Percentiles rank a stretch among this genome's conserved stretches.
Conservation (phyloP, 2,888 invertebrate species). For the Lycocerus yunnanus region DNA sequence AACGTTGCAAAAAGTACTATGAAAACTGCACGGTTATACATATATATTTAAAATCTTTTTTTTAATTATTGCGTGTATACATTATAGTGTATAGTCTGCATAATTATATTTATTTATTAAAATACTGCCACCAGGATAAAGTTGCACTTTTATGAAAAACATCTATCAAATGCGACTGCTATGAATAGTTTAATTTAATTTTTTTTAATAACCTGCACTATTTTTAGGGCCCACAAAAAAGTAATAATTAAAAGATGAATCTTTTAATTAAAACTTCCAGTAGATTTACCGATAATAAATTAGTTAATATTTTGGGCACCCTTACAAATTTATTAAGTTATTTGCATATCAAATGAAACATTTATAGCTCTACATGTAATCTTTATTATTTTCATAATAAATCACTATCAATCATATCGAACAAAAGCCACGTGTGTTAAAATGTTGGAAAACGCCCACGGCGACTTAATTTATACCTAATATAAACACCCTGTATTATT, state of each 20-base stretch:
- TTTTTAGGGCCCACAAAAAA: background rate
- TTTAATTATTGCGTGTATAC: too few relatives aligned
- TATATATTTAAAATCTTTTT: too few relatives aligned
- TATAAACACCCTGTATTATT: constrained; percentile 24
- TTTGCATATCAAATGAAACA: constrained; percentile 38
- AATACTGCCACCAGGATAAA: too few relatives aligned
- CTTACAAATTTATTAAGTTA: background rate
- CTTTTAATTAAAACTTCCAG: background rate
- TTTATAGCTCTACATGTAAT: constrained; percentile 41
- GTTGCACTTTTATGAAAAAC: too few relatives aligned
- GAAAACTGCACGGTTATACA: too few relatives aligned
- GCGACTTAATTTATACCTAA: constrained; percentile 40
- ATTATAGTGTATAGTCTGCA: too few relatives aligned
- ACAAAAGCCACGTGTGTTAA: constrained; percentile 47
- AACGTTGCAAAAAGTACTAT: too few relatives aligned
- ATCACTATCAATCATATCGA: constrained; percentile 50
- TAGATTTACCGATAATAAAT: background rate
- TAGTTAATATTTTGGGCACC: background rate
- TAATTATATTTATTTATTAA: too few relatives aligned
- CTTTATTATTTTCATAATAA: constrained; percentile 49
- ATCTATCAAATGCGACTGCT: too few relatives aligned
- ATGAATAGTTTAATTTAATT: background rate
- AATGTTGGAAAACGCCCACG: constrained; percentile 47
- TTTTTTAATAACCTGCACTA: background rate
- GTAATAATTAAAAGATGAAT: background rate